Percentiles rank a stretch among this genome's conserved stretches.
phyloP scores from a whole-genome alignment of 1,140 invertebrate genomes.

The Lanistes nyassanus region DNA sequence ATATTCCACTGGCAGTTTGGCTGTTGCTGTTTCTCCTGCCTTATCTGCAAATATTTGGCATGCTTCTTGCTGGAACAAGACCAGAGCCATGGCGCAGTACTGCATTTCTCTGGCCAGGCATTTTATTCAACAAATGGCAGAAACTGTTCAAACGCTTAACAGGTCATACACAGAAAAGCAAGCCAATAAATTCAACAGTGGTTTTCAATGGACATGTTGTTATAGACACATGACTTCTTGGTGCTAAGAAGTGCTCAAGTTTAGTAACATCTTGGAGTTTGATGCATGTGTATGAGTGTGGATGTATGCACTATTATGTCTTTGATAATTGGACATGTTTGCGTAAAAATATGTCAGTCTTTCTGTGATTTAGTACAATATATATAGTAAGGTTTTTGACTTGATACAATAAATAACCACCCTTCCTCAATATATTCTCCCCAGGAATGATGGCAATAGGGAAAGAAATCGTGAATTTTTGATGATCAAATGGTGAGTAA shows the following conservation, averaged over 20 bases:
- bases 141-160: constrained; percentile 30
- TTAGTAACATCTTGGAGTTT: not conserved
- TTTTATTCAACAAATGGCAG: constrained; percentile 47
- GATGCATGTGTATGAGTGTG: constrained; percentile 8
- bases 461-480: too few species aligned
- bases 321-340: too few species aligned
- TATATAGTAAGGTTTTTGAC: too few species aligned
- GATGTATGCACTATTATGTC: not conserved
- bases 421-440: too few species aligned
- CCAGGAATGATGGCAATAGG: too few species aligned
- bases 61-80: constrained; percentile 57
- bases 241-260: not conserved
- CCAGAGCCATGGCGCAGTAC: constrained; percentile 53
- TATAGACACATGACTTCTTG: constrained; percentile 41
- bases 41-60: constrained; percentile 58
- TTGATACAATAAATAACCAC: too few species aligned
- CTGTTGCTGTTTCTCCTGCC: constrained; percentile 50
- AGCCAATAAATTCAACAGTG: constrained; percentile 37
- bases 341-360: too few species aligned
- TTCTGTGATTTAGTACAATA: too few species aligned
- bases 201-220: constrained; percentile 45
- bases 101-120: constrained; percentile 55
- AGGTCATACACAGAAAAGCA: constrained; percentile 27
- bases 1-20: constrained; percentile 54
- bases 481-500: too few species aligned